Evolutionary conservation across 2,113 vertebrate genomes (phyloP), one percentile per base, ranked within the genome.

Genomic region (Smithornis capensis): DNA sequence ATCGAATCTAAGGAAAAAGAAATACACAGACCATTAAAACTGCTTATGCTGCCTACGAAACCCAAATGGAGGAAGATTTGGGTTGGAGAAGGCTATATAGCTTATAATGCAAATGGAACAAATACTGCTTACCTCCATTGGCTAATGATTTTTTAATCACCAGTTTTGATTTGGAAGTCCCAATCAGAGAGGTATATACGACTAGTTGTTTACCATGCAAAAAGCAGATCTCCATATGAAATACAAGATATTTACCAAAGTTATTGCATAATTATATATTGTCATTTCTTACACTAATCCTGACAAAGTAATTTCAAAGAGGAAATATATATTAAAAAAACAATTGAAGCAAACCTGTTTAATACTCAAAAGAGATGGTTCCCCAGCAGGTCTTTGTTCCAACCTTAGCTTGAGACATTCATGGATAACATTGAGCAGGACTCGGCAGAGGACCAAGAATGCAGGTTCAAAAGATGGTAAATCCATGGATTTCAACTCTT

Each of bases 341-440:
- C 15, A 88, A 23, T 31, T 70, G 69, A 93, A 63, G 81, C 98
- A 83, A 87, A 99, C 99, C 99, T 99, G 99, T 96, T 99, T 99
- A 97, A 99, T 99, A 87, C 99, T 99, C 98, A 99, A 96, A 91
- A 99, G 98, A 6, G 99, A 99, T 0, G 99, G 99, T 68, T 99
- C 99, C 68, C 99, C 99, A 40, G 99, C 99, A n/a, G 99, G 99
- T 75, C 99, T 98, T 97, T 99, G 99, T 77, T 99, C 99, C 96
- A 99, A 89, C 79, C 99, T 97, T 81, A 99, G 97, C 96, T 99
- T 99, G 95, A 99, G 99, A 98, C 99, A 99, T 94, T 99, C 99
- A 14, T 99, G 99, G 94, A 99, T 99, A 84, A 99, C 99, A 28
- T 99, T 99, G 80, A 99, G 99, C 57, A 99, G 98, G 68, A 99